Evolutionary conservation across 2,797 vertebrate species (phyloP), one percentile per base, ranked within the genome.

Genomic region (Acanthis flammea): DNA sequence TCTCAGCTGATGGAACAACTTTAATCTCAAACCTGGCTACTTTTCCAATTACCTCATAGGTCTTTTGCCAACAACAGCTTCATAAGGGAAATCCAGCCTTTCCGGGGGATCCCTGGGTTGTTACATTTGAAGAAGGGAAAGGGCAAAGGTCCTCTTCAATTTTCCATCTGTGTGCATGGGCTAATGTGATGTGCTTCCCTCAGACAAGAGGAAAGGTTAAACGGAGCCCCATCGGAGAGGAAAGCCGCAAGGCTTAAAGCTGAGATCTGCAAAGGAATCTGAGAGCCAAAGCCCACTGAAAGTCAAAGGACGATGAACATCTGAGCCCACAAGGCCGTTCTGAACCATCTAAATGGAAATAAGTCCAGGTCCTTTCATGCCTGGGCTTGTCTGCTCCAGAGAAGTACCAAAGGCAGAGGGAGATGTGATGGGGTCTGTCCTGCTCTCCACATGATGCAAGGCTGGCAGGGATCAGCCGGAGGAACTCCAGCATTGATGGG

Each of bases 111-210:
- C 94, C 94, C 93, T 45, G 88, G 96, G 93, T 93, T 28, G 44
- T 84, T 95, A 77, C 6, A 19, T 88, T 90, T 68, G 60, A 95
- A 54, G 92, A 81, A 57, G 89, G 76, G 39, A 97, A 95, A 97
- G 94, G 96, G 92, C 96, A 96, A 96, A 97, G 95, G 97, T 93
- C 95, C 93, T 61, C 86, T 97, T 97, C 97, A 90, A 76, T 96
- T 88, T 85, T 94, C 94, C 94, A 86, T 77, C 92, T 92, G 91
- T 18, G 41, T 81, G 89, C 88, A n/a, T 53, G 67, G 80, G 79
- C 73, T 95, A 94, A 97, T 44, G 90, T 51, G 83, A 92, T 51
- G 77, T 87, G 89, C 92, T 96, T 81, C 19, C 61, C 60, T 72
- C 91, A 96, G 94, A 97, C 80, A 92, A 73, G 95, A 98, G 88